Evolutionary conservation across 2,113 vertebrate species (phyloP).

Genomic region (Panthera tigris): DNA sequence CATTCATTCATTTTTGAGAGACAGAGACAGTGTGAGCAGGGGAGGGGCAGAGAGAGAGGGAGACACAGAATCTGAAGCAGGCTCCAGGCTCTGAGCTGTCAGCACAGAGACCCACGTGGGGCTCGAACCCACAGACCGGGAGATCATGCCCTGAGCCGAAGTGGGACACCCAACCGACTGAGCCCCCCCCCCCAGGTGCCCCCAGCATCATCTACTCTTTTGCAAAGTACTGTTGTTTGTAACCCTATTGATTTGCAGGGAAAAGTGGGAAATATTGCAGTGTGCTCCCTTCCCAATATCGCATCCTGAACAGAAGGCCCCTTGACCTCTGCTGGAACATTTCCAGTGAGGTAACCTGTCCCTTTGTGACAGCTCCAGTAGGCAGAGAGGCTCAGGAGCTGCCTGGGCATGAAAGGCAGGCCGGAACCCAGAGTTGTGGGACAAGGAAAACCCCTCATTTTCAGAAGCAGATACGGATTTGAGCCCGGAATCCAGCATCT

Average conservation of each 20-base stretch:
- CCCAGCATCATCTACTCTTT: neutral
- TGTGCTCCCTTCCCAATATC: neutral
- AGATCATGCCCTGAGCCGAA: no score
- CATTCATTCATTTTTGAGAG: no score
- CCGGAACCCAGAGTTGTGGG: neutral
- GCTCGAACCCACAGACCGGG: no score
- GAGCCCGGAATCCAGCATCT: neutral
- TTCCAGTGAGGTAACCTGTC: neutral
- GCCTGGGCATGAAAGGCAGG: neutral
- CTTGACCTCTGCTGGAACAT: neutral
- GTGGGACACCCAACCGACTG: no score
- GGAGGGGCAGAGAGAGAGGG: no score
- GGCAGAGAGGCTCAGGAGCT: rapidly evolving
- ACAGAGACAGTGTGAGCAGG: no score
- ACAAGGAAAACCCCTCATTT: neutral
- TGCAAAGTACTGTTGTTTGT: neutral
- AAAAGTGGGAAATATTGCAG: neutral
- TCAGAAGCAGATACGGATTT: neutral
- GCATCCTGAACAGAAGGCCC: no score
- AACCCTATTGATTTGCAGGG: neutral
- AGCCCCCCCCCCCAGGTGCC: no score
- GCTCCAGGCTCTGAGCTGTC: no score
- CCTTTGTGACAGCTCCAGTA: neutral
- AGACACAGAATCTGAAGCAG: no score
- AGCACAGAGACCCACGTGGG: no score